Base-by-base conservation (phyloP, 1,140 invertebrate genomes). In the Agraylea sexmaculata region DNA sequence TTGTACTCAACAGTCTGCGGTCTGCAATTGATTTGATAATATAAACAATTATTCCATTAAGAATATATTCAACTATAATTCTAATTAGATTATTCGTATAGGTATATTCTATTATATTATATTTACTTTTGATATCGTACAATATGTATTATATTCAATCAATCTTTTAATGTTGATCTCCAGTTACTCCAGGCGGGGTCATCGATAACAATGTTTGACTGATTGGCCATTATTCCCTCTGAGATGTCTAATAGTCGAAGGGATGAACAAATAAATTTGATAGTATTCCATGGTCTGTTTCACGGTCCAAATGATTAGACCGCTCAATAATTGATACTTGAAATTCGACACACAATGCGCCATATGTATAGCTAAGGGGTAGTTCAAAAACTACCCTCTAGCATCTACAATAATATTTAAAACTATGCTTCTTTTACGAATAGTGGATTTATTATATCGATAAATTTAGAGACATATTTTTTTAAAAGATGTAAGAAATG, bases 311-410 rank as follows among this genome's bases (percentile, higher is more conserved):
- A 32, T 34, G 20, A 16, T 35, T 12, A 19, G 29, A 32, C 41
- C 39, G 37, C 38, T 28, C 12, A 46, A 42, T 46, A 49, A 49
- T 49, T 49, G 47, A 45, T 45, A 49, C 47, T 49, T 43, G 47
- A 45, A 49, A 49, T 45, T 45, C 19, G 47, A 45, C 41, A 37
- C 40, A 45, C 19, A 37, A 32, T 39, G 16, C 15, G 15, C 22
- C n/a, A n/a, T n/a, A n/a, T n/a, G n/a, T n/a, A n/a, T n/a, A n/a
- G n/a, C n/a, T n/a, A n/a, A n/a, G n/a, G n/a, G n/a, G n/a, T n/a
- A n/a, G n/a, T n/a, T n/a, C n/a, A n/a, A n/a, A n/a, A n/a, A n/a
- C n/a, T n/a, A n/a, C n/a, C n/a, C n/a, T n/a, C n/a, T n/a, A n/a
- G n/a, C n/a, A n/a, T n/a, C n/a, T n/a, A n/a, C n/a, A n/a, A n/a